Conservation (phyloP, 2,113 vertebrate species). For the Chaetorhynchus papuensis region DNA sequence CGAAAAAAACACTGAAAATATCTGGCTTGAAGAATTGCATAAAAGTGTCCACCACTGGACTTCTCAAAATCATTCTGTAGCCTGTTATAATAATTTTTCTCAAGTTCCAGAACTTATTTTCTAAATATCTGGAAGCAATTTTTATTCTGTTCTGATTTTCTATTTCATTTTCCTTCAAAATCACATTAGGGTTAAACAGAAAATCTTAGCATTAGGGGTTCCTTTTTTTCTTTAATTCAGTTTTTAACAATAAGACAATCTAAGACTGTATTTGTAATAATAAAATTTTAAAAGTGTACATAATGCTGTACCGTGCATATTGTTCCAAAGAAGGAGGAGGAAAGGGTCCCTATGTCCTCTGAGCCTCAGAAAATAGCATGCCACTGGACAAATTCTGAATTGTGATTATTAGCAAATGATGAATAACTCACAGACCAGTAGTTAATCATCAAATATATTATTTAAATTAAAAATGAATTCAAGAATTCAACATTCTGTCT, state of each 20-base stretch:
- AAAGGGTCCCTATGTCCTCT: not conserved
- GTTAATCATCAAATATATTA: conserved; percentile 20
- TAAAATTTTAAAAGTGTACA: not conserved
- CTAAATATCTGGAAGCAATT: not conserved
- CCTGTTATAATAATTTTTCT: not conserved
- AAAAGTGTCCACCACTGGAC: not conserved
- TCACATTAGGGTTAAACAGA: not conserved
- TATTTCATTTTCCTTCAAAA: not conserved
- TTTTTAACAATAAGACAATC: not conserved
- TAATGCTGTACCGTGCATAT: not conserved
- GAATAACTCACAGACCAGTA: not conserved
- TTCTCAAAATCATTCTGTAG: not conserved
- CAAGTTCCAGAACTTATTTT: not conserved
- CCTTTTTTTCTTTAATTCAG: not conserved
- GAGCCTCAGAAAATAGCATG: not conserved
- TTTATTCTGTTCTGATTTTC: not conserved
- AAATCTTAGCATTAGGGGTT: not conserved
- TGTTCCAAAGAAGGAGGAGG: not conserved
- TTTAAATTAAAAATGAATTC: conserved; percentile 43
- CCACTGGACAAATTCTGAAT: not conserved
- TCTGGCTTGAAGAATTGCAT: not conserved
- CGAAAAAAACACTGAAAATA: not conserved
- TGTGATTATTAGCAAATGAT: not conserved
- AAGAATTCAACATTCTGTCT: conserved; percentile 5
- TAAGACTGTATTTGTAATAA: not conserved